Conservation (phyloP, 2,888 invertebrate genomes). For the Scaptomyza reducta region DNA sequence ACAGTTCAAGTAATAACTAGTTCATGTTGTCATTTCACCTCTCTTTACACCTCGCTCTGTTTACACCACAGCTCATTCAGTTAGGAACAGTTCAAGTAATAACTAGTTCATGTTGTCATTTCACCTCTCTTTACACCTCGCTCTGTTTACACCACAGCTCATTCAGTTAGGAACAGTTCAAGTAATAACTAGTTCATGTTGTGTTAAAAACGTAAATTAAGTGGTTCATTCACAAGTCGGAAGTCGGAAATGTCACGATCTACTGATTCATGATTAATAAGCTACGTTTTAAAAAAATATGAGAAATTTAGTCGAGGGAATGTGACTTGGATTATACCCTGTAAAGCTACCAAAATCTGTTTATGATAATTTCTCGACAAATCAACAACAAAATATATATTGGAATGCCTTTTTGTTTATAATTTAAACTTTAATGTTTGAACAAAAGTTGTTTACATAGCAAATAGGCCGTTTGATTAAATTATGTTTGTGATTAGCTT, state of each 20-base stretch:
- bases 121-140: not conserved
- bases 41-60: not conserved
- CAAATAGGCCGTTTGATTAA: not conserved
- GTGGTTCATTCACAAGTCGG: conserved; percentile 6
- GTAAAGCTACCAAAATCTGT: not conserved
- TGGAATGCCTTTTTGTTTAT: no score
- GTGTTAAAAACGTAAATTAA: no score
- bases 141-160: conserved; percentile 1
- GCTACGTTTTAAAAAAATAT: conserved; percentile 8
- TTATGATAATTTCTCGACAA: no score
- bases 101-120: not conserved
- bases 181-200: not conserved
- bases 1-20: not conserved
- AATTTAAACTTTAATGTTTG: not conserved
- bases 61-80: conserved; percentile 1
- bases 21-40: not conserved
- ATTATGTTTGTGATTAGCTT: no score
- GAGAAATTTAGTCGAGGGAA: not conserved
- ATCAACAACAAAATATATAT: no score
- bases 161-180: not conserved
- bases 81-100: not conserved
- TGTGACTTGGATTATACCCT: not conserved
- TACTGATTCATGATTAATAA: conserved; percentile 16
- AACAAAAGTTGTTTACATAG: not conserved
- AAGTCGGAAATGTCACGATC: conserved; percentile 26